Evolutionary conservation across 2,797 vertebrate genomes (phyloP).

Genomic region (Falco novaeseelandiae): DNA sequence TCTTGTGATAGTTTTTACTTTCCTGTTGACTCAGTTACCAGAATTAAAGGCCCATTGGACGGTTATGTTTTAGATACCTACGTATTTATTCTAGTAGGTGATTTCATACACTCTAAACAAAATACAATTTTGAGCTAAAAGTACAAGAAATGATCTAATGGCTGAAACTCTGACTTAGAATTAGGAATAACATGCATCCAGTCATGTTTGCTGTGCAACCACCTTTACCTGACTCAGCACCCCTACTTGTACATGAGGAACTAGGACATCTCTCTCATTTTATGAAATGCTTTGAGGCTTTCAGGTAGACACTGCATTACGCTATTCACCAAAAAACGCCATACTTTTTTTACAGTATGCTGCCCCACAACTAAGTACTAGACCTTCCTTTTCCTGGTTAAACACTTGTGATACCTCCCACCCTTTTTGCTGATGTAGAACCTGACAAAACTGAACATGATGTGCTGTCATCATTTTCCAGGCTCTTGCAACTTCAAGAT

Average conservation of each 20-base stretch:
- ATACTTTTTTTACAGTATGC: neutral
- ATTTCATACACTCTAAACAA: neutral
- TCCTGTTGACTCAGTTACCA: neutral
- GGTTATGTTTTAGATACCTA: neutral
- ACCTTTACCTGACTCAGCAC: neutral
- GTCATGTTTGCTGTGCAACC: neutral
- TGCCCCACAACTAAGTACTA: neutral
- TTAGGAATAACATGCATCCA: neutral
- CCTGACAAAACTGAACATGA: neutral
- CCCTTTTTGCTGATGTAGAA: neutral
- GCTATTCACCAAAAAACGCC: neutral
- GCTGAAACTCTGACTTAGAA: neutral
- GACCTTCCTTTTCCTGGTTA: neutral
- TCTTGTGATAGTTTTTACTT: neutral
- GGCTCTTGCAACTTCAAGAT: neutral
- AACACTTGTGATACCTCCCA: neutral
- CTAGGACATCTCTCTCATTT: neutral
- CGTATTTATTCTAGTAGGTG: neutral
- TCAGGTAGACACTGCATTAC: neutral
- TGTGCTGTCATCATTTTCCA: neutral
- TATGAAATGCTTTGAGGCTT: neutral
- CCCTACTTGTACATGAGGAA: neutral
- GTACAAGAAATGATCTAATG: neutral
- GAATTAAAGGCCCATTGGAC: neutral
- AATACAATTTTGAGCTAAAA: neutral